Percentiles rank a stretch among this genome's conserved stretches.
Evolutionary conservation across 2,797 vertebrate genomes (phyloP).

Genomic region (Vespertilio murinus): DNA sequence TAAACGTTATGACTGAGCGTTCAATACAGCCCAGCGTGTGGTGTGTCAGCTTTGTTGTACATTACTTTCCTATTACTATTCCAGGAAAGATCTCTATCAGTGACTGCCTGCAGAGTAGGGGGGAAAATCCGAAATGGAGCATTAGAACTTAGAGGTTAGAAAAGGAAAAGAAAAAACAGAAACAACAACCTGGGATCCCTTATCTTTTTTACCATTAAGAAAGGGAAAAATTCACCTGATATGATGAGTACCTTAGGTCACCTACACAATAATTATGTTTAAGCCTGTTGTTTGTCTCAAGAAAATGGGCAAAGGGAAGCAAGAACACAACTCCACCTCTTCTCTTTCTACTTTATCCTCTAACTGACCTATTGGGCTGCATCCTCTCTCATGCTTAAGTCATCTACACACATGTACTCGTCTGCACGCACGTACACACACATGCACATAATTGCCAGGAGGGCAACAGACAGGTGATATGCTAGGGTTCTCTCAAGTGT

Average conservation of each 20-base stretch:
- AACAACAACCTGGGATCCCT: not conserved
- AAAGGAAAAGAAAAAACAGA: not conserved
- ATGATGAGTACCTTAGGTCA: not conserved
- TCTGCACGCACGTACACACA: too few relatives aligned
- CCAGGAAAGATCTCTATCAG: slow-evolving; percentile 57
- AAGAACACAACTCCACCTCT: not conserved
- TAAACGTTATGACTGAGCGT: slow-evolving; percentile 64
- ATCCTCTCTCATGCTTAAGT: not conserved
- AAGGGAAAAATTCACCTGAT: not conserved
- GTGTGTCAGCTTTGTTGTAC: slow-evolving; percentile 9
- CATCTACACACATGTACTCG: too few relatives aligned
- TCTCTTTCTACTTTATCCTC: not conserved
- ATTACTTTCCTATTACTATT: slow-evolving; percentile 70
- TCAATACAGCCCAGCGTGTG: slow-evolving; percentile 25
- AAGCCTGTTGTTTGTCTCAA: not conserved
- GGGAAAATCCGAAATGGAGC: slow-evolving; percentile 38
- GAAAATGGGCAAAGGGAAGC: not conserved
- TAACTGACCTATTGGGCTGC: not conserved
- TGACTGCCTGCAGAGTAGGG: not conserved
- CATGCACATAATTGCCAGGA: not conserved
- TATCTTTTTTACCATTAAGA: not conserved
- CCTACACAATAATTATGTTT: not conserved
- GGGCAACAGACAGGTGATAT: not conserved
- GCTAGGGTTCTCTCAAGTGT: not conserved
- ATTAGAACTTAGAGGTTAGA: not conserved